These are phyloP conservation scores for Diplodus puntazzo DNA, from an alignment of 2,797 vertebrate species.

Conservation along the genomic window DNA sequence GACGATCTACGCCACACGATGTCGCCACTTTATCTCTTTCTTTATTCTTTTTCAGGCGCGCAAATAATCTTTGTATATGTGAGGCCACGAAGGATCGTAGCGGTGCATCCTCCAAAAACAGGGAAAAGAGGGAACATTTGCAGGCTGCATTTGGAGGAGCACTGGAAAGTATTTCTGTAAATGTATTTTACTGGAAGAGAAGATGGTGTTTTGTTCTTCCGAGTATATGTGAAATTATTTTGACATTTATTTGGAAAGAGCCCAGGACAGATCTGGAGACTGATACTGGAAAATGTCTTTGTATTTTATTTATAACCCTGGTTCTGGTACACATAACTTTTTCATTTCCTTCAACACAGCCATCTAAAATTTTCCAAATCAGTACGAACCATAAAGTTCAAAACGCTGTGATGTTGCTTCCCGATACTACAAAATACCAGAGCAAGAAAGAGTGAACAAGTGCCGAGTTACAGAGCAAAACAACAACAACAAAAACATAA, in stretches of 20 bases:
- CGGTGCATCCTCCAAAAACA: too few relatives aligned
- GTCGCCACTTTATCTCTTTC: too few relatives aligned
- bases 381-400: neutral
- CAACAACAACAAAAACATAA: neutral
- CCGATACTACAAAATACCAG: neutral
- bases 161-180: neutral
- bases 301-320: neutral
- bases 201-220: neutral
- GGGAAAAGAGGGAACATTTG: too few relatives aligned
- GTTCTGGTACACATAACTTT: neutral
- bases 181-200: neutral
- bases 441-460: neutral
- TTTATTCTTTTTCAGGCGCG: too few relatives aligned
- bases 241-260: neutral
- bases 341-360: neutral
- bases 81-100: too few relatives aligned
- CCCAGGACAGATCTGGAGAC: neutral
- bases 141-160: too few relatives aligned
- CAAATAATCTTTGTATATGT: too few relatives aligned
- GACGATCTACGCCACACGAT: too few relatives aligned
- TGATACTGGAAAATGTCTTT: neutral
- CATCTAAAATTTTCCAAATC: neutral
- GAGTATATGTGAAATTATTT: neutral
- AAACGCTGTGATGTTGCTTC: neutral
- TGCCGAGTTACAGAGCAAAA: neutral